Conservation (phyloP, 1,140 invertebrate species). For the Penaeus japonicus region DNA sequence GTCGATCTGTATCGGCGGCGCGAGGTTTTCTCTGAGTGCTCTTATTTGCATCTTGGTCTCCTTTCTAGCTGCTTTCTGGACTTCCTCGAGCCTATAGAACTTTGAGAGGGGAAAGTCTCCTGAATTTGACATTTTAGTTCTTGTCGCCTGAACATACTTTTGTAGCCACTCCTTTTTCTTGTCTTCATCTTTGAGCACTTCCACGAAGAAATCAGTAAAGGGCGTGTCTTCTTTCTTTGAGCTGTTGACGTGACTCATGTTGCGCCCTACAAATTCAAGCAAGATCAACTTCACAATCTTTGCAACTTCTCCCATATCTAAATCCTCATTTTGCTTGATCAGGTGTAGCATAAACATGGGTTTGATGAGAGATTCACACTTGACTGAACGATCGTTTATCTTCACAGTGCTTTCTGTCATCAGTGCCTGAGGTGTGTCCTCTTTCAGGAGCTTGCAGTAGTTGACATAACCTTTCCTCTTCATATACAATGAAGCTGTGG, state of each 20-base stretch:
- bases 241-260: background rate
- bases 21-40: background rate
- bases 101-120: background rate
- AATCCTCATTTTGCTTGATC: background rate
- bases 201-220: background rate
- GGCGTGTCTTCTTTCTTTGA: background rate
- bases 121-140: background rate
- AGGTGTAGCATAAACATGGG: slow-evolving; percentile 35
- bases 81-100: background rate
- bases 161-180: background rate
- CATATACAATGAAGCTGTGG: slow-evolving; percentile 37
- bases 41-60: background rate
- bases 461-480: background rate
- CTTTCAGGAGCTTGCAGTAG: slow-evolving; percentile 14
- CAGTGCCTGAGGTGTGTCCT: slow-evolving; percentile 25
- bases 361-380: slow-evolving; percentile 49
- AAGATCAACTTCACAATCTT: slow-evolving; percentile 23
- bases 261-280: slow-evolving; percentile 40
- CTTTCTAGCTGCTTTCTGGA: background rate
- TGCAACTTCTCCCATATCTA: background rate
- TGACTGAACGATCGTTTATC: slow-evolving; percentile 14
- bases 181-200: background rate
- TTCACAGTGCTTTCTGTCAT: slow-evolving; percentile 46
- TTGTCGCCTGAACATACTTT: background rate
- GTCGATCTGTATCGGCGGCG: background rate